Percentiles rank a stretch among this genome's conserved stretches.
Evolutionary conservation across 2,113 vertebrate genomes (phyloP).

Genomic region (Ibidorhyncha struthersii): DNA sequence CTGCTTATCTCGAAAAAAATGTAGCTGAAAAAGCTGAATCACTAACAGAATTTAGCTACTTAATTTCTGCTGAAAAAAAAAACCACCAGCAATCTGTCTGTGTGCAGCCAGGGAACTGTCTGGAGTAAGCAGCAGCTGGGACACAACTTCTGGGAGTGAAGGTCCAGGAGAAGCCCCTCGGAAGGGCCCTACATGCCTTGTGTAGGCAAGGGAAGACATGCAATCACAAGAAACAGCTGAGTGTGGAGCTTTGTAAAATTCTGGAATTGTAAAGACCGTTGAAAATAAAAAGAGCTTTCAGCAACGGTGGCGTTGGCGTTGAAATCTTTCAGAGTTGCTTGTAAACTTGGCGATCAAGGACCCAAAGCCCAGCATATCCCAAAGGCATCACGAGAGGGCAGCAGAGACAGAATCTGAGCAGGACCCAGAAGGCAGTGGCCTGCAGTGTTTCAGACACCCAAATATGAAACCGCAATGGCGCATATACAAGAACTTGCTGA

Average conservation of each 20-base stretch:
- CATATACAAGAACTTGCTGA: neutral
- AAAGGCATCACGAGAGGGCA: constrained; percentile 52
- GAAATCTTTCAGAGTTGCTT: neutral
- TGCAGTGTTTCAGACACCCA: accelerated
- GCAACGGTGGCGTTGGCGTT: too few relatives aligned
- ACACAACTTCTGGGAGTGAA: neutral
- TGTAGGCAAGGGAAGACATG: neutral
- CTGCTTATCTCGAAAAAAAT: neutral
- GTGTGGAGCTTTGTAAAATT: neutral
- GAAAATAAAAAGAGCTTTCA: neutral
- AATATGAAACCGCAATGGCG: accelerated
- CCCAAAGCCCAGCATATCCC: neutral
- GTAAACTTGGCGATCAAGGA: neutral
- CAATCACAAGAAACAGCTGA: neutral
- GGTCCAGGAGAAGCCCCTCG: neutral
- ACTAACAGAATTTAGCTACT: neutral
- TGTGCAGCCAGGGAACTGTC: neutral
- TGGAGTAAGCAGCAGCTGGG: neutral
- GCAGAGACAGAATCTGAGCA: constrained; percentile 24
- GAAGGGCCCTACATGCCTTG: neutral
- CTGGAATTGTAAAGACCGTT: neutral
- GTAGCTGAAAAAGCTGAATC: neutral
- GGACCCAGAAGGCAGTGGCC: accelerated
- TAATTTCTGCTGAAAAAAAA: neutral
- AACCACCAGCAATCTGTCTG: too few relatives aligned